Evolutionary conservation across 2,888 invertebrate species (phyloP).

Genomic region (Pasiphila rectangulata): DNA sequence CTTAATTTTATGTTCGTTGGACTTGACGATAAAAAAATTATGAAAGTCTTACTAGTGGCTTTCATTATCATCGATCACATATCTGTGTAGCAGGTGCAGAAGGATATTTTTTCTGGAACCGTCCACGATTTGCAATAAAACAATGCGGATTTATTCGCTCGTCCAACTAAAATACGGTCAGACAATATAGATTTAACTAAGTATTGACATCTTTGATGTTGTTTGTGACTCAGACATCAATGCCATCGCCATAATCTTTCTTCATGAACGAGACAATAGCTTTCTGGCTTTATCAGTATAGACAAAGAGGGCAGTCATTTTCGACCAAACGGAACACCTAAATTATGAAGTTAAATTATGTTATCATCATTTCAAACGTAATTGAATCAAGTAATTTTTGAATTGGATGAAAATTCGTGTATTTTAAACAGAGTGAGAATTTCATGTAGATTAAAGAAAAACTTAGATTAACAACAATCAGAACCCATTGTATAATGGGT

Average conservation of each 20-base stretch:
- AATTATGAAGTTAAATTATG: too few species aligned
- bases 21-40: too few species aligned
- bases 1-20: too few species aligned
- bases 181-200: background rate
- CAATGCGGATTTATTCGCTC: constrained; percentile 39
- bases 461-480: too few species aligned
- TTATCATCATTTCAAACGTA: too few species aligned
- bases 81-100: background rate
- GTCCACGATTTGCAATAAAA: constrained; percentile 16
- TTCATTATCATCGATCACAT: background rate
- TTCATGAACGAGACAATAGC: background rate
- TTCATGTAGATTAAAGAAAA: too few species aligned
- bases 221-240: too few species aligned
- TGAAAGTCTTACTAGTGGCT: too few species aligned
- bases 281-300: background rate
- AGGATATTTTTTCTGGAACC: constrained; percentile 2
- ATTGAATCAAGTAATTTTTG: too few species aligned
- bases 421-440: background rate
- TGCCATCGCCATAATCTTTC: background rate
- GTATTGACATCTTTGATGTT: too few species aligned
- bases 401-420: too few species aligned
- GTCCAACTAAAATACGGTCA: constrained; percentile 34
- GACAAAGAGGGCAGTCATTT: background rate
- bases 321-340: too few species aligned
- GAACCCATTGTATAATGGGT: background rate